Evolutionary conservation across 2,888 invertebrate species (phyloP).

Genomic region (Unio pictorum): DNA sequence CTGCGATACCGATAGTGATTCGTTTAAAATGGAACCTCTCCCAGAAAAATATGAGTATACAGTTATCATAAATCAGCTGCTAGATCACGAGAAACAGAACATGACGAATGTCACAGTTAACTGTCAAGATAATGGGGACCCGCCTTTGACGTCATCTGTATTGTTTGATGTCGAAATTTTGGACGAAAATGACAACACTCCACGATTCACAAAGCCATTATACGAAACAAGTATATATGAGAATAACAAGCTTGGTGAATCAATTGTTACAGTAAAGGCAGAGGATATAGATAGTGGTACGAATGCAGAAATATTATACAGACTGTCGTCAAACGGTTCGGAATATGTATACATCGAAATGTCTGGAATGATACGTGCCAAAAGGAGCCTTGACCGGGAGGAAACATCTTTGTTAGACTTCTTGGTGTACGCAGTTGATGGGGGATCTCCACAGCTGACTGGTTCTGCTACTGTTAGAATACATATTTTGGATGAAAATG

Average conservation of each 20-base stretch:
- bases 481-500: slow-evolving; percentile 20
- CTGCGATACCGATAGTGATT: slow-evolving; percentile 19
- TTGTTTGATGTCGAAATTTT: slow-evolving; percentile 13
- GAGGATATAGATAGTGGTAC: slow-evolving; percentile 16
- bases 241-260: slow-evolving; percentile 11
- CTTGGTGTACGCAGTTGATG: slow-evolving; percentile 14
- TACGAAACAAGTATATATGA: slow-evolving; percentile 14
- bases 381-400: slow-evolving; percentile 17
- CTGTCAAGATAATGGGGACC: slow-evolving; percentile 22
- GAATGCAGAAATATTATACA: slow-evolving; percentile 17
- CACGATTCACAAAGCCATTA: slow-evolving; percentile 17
- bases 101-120: slow-evolving; percentile 16
- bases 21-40: slow-evolving; percentile 15
- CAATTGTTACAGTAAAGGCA: slow-evolving; percentile 15
- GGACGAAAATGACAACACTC: slow-evolving; percentile 23
- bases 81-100: slow-evolving; percentile 14
- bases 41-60: slow-evolving; percentile 11
- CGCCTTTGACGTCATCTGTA: slow-evolving; percentile 12
- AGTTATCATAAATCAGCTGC: slow-evolving; percentile 22
- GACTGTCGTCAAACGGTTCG: slow-evolving; percentile 8
- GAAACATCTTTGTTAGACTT: slow-evolving; percentile 13
- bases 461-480: slow-evolving; percentile 21
- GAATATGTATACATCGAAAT: slow-evolving; percentile 5
- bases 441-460: slow-evolving; percentile 11
- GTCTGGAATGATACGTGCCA: slow-evolving; percentile 15